These are phyloP conservation scores for Zophobas morio DNA, from an alignment of 1,140 invertebrate genomes.

Conservation along the genomic window DNA sequence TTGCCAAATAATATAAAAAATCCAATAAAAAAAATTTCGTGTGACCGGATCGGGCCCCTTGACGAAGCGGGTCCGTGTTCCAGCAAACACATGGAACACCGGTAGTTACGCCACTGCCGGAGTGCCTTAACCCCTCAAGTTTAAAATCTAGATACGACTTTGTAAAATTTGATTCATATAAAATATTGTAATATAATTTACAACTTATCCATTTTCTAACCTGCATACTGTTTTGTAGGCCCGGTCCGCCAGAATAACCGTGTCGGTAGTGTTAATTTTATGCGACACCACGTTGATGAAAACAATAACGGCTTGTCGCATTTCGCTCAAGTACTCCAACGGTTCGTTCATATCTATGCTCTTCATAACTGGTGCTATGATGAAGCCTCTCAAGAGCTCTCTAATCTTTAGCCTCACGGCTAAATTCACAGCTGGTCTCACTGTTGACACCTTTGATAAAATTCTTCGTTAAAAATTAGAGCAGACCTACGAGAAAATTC, in stretches of 20 bases:
- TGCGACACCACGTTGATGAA: constrained; percentile 75
- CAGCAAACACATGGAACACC: too few relatives aligned
- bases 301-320: constrained; percentile 77
- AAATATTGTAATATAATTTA: too few relatives aligned
- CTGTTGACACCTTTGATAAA: constrained; percentile 62
- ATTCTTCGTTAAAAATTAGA: constrained; percentile 4
- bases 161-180: too few relatives aligned
- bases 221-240: constrained; percentile 70
- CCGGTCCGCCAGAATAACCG: constrained; percentile 70
- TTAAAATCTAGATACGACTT: too few relatives aligned
- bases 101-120: too few relatives aligned
- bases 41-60: too few relatives aligned
- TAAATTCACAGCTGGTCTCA: constrained; percentile 70
- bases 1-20: too few relatives aligned
- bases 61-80: too few relatives aligned
- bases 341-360: constrained; percentile 76
- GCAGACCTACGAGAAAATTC: constrained; percentile 10
- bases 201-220: not conserved
- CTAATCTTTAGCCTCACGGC: constrained; percentile 63
- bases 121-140: too few relatives aligned
- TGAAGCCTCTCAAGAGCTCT: constrained; percentile 70
- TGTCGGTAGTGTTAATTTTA: constrained; percentile 63
- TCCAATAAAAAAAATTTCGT: too few relatives aligned
- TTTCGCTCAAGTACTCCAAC: constrained; percentile 77
- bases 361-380: constrained; percentile 72